Evolutionary conservation across 2,888 invertebrate genomes (phyloP).

Genomic region (Actias luna): DNA sequence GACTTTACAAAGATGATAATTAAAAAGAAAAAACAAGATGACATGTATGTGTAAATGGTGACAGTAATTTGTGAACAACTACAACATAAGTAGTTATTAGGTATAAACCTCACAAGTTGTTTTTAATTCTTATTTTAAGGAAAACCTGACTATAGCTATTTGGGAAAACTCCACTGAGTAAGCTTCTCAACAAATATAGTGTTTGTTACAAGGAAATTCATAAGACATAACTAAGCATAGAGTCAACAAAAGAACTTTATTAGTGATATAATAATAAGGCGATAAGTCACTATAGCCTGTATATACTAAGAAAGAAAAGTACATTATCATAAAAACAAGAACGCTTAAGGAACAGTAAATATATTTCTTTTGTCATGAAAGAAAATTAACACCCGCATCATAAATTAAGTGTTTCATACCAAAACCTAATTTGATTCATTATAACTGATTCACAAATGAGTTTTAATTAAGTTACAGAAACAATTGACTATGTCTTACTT

Average conservation of each 20-base stretch:
- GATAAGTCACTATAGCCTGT: not conserved
- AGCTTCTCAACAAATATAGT: too few relatives aligned
- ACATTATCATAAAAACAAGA: not conserved
- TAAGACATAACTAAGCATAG: too few relatives aligned
- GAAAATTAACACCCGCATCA: not conserved
- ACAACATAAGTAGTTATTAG: not conserved
- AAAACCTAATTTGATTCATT: constrained; percentile 8
- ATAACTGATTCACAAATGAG: constrained; percentile 37
- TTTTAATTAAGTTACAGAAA: constrained; percentile 46
- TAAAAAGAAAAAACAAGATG: not conserved
- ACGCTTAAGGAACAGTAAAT: not conserved
- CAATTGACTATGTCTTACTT: constrained; percentile 81
- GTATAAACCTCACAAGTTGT: not conserved
- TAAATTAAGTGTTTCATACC: not conserved
- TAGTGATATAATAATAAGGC: not conserved
- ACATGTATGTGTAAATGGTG: not conserved
- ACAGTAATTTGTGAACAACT: not conserved
- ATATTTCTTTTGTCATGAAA: not conserved
- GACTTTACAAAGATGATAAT: too few relatives aligned
- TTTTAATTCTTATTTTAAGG: not conserved
- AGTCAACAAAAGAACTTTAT: not conserved
- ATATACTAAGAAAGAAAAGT: not conserved
- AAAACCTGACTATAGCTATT: not conserved
- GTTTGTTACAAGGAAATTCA: too few relatives aligned
- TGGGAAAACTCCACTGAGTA: too few relatives aligned